Conservation (phyloP, 1,140 invertebrate species). For the Aphelinus certus region DNA sequence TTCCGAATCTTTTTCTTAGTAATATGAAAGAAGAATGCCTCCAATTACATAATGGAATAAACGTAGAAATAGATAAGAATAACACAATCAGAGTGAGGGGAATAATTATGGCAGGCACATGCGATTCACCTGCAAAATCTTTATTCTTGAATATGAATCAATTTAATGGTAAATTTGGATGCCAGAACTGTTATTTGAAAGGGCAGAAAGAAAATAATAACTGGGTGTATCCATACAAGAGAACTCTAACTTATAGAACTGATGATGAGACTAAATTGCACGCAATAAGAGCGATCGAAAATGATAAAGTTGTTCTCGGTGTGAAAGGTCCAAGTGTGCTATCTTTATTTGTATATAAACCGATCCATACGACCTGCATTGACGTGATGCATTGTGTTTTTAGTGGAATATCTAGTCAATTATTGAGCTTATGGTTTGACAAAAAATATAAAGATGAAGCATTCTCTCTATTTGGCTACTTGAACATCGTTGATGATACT, state of each 20-base stretch:
- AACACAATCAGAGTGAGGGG: neutral
- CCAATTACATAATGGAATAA: neutral
- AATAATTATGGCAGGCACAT: neutral
- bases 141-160: no score
- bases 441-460: conserved; percentile 6
- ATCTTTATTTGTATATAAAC: no score
- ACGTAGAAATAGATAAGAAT: neutral
- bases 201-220: neutral
- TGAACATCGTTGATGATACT: conserved; percentile 25
- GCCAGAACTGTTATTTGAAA: no score
- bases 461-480: conserved; percentile 5
- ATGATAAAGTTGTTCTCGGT: no score
- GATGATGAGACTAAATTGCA: neutral
- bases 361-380: no score
- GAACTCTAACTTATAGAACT: neutral
- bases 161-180: no score
- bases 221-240: conserved; percentile 5
- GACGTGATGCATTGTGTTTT: conserved; percentile 1
- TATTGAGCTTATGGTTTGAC: conserved; percentile 10
- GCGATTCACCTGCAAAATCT: neutral
- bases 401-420: neutral
- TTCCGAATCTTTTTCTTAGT: neutral
- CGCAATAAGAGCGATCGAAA: neutral
- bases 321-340: no score
- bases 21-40: neutral